These are phyloP conservation scores for Cabera pusaria DNA, from an alignment of 2,888 invertebrate species.

Conservation along the genomic window DNA sequence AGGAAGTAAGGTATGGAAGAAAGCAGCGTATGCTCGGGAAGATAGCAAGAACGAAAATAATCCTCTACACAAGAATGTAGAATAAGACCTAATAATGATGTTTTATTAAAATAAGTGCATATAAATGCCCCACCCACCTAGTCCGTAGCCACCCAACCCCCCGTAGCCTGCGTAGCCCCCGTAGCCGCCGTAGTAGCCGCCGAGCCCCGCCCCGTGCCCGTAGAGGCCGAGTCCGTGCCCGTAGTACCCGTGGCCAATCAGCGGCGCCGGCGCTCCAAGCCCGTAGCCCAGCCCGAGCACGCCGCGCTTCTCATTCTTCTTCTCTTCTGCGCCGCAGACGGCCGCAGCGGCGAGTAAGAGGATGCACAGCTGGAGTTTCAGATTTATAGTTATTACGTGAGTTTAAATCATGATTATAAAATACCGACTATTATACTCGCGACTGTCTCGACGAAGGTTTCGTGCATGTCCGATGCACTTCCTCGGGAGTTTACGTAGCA, in stretches of 20 bases:
- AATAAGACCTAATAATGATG: no score
- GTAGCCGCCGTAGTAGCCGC: conserved; percentile 45
- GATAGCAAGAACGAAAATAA: no score
- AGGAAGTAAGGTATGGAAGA: no score
- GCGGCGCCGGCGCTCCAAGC: conserved; percentile 35
- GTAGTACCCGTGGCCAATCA: conserved; percentile 42
- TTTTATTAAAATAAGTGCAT: no score
- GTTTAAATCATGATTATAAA: no score
- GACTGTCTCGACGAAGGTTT: no score
- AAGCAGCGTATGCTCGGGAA: conserved; percentile 6
- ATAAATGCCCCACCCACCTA: conserved; percentile 33
- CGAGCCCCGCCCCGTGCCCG: conserved; percentile 52
- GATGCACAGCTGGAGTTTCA: conserved; percentile 62
- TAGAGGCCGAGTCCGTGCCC: conserved; percentile 53
- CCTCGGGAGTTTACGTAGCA: no score
- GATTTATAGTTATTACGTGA: no score
- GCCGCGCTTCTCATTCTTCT: conserved; percentile 74
- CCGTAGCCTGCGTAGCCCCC: conserved; percentile 51
- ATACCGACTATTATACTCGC: no score
- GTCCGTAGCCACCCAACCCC: conserved; percentile 45
- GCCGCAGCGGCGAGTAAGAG: conserved; percentile 57
- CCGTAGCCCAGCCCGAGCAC: conserved; percentile 73
- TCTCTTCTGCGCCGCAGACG: conserved; percentile 65
- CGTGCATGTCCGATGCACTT: no score
- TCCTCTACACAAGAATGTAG: no score